These are phyloP conservation scores for Sylvietta virens DNA, from an alignment of 2,113 vertebrate species.

Conservation along the genomic window DNA sequence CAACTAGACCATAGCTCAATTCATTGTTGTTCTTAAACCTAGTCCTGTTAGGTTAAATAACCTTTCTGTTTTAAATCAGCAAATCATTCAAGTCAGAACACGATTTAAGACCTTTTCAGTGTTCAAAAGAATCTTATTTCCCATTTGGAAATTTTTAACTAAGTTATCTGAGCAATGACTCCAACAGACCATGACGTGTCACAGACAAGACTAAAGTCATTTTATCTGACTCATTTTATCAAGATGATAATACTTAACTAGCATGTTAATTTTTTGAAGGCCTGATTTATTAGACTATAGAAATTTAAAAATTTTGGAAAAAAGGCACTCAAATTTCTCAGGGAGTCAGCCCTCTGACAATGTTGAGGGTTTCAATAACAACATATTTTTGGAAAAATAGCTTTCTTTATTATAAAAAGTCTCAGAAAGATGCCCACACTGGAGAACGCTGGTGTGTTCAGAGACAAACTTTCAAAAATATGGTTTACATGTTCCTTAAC, in stretches of 20 bases:
- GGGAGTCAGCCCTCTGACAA: neutral
- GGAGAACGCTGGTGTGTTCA: neutral
- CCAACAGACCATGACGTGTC: neutral
- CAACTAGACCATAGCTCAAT: neutral
- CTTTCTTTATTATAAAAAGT: neutral
- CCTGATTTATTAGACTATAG: neutral
- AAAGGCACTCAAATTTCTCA: rapidly evolving
- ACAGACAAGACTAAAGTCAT: neutral
- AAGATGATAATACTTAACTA: neutral
- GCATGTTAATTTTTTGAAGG: neutral
- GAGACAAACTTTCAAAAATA: neutral
- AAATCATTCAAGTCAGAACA: neutral
- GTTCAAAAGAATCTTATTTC: neutral
- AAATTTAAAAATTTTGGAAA: neutral
- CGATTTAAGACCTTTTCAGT: neutral
- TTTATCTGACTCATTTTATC: neutral
- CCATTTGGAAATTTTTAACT: neutral
- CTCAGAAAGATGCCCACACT: neutral
- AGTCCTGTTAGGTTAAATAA: neutral
- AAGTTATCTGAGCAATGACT: neutral
- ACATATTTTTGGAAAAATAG: neutral
- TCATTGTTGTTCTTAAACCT: neutral
- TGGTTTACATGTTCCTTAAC: neutral
- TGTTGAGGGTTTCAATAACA: neutral
- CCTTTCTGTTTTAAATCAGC: neutral